Base-by-base conservation (phyloP, 2,888 invertebrate species). In the Callimorpha dominula region DNA sequence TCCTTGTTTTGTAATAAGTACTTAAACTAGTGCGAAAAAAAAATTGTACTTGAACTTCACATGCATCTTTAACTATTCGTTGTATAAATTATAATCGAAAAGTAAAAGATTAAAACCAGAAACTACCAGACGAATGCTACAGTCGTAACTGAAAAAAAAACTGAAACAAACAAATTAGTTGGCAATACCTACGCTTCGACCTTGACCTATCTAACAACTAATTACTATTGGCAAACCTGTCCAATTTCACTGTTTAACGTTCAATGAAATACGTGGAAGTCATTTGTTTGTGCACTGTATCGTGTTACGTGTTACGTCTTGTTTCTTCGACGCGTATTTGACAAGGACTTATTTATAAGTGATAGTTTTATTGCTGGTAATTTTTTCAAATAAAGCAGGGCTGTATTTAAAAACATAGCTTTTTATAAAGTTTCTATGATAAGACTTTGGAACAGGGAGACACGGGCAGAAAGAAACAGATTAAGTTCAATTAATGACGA, bases 181-280 rank as follows among this genome's bases (percentile, higher is more conserved):
- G 93, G 92, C 93, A 91, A 77, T 74, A 80, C 43, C 15, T 68
- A 43, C 86, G 74, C 69, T 70, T 42, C 74, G 70, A 54, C 94
- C 94, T 90, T 94, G 94, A 94, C 94, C 94, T 91, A 92, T 85
- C 93, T 94, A 85, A 85, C 76, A 81, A 80, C 87, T 91, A 90
- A 91, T 91, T 90, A 90, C 90, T 91, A 92, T 90, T 92, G 92
- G 91, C 92, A 90, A 88, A 88, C 87, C 84, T 81, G 79, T 86
- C 77, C 75, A 85, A 87, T 86, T 82, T 83, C 75, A 74, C 77
- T 68, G 73, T 70, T 63, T 71, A 78, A 76, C 78, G 69, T 78
- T 78, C 78, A 79, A 80, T 80, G 81, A 75, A 80, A 75, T 79
- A 81, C 80, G 81, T 84, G 77, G 80, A 80, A 82, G 63, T 63